Evolutionary conservation across 2,113 vertebrate species (phyloP).

Genomic region (Sceloporus tristichus): DNA sequence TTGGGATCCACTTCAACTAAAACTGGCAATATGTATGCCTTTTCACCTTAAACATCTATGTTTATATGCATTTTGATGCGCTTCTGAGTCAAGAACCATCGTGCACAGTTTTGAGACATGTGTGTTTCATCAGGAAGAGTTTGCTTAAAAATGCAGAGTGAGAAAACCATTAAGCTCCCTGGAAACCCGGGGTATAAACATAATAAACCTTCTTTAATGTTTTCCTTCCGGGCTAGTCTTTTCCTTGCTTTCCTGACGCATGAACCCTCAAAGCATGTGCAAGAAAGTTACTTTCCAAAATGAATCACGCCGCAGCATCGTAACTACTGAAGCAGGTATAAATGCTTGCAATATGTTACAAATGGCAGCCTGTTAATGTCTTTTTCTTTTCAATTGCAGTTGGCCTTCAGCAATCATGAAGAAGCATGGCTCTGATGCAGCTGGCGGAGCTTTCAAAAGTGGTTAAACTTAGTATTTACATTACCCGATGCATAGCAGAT

Average conservation of each 20-base stretch:
- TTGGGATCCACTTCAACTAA: too few relatives aligned
- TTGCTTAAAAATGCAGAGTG: not conserved
- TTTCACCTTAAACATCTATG: too few relatives aligned
- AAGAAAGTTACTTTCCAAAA: not conserved
- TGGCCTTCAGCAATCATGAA: not conserved
- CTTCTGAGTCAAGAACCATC: too few relatives aligned
- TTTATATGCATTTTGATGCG: too few relatives aligned
- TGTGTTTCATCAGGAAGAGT: not conserved
- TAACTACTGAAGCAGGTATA: conserved; percentile 1
- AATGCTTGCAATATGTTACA: not conserved
- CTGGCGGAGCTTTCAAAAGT: not conserved
- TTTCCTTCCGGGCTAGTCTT: not conserved
- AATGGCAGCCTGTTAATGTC: conserved; percentile 1
- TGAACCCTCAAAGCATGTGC: not conserved
- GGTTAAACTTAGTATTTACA: not conserved
- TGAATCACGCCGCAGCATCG: not conserved
- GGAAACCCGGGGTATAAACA: not conserved
- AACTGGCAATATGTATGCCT: too few relatives aligned
- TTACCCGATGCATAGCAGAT: not conserved
- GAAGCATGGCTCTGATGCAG: not conserved
- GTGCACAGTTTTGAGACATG: too few relatives aligned
- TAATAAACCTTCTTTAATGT: not conserved
- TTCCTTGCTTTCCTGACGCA: not conserved
- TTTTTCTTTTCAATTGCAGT: not conserved
- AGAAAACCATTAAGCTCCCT: not conserved